A percentile compares a stretch with the other conserved stretches of the same genome.
phyloP scores from a whole-genome alignment of 2,797 vertebrate genomes.

The Euthynnus affinis region DNA sequence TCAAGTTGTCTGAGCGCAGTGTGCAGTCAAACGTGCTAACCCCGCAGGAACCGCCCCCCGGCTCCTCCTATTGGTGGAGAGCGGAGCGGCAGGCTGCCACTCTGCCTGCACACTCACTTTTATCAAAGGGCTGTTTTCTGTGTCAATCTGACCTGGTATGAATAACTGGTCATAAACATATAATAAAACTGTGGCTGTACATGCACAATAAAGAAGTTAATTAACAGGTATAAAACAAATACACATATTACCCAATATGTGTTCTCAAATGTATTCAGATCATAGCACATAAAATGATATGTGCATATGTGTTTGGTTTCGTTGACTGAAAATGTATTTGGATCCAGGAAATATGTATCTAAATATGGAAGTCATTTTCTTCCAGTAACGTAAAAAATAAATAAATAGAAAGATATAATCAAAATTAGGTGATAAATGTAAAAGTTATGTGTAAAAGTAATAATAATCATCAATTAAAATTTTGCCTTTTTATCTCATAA shows the following conservation, averaged over 20 bases:
- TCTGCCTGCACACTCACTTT: slow-evolving; percentile 25
- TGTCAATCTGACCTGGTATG: slow-evolving; percentile 48
- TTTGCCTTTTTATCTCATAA: too few species aligned
- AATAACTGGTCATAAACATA: slow-evolving; percentile 21
- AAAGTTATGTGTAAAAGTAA: not conserved
- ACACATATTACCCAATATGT: not conserved
- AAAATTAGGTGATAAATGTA: not conserved
- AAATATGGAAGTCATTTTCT: not conserved
- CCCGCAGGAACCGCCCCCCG: slow-evolving; percentile 49
- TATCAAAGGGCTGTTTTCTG: slow-evolving; percentile 44
- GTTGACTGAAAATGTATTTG: not conserved
- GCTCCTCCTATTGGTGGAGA: slow-evolving; percentile 68
- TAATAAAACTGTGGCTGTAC: not conserved
- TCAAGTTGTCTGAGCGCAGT: slow-evolving; percentile 79
- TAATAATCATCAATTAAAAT: too few species aligned
- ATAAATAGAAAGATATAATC: too few species aligned
- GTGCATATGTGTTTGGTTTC: not conserved
- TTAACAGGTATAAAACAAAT: not conserved
- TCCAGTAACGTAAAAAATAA: not conserved
- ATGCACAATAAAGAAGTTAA: not conserved
- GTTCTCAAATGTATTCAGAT: not conserved
- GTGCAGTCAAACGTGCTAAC: slow-evolving; percentile 68
- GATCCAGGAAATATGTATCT: not conserved
- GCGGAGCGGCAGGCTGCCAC: slow-evolving; percentile 3
- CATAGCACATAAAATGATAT: not conserved